Conservation (phyloP, 2,797 vertebrate species). For the Pangasius krempfi region DNA sequence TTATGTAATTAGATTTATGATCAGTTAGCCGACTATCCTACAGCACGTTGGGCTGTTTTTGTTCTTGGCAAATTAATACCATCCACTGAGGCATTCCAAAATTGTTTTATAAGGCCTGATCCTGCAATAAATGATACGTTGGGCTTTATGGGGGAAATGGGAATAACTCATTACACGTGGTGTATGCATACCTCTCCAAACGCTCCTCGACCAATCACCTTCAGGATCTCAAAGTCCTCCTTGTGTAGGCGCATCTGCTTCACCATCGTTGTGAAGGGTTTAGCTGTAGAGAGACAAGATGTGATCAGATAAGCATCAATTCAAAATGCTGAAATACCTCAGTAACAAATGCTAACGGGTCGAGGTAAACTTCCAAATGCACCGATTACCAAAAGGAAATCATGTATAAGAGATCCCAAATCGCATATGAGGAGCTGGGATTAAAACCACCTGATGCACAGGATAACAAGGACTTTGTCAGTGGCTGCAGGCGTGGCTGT, state of each 20-base stretch:
- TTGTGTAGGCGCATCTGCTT: slow-evolving; percentile 97
- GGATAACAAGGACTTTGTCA: not conserved
- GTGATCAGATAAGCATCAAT: not conserved
- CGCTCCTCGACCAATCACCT: slow-evolving; percentile 97
- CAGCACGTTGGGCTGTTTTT: not conserved
- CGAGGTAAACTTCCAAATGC: not conserved
- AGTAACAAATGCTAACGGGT: not conserved
- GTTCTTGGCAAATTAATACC: not conserved
- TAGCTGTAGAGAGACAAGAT: slow-evolving; percentile 77
- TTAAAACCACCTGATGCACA: not conserved
- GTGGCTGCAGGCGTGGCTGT: not conserved
- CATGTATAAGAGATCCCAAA: not conserved
- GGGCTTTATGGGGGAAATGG: not conserved
- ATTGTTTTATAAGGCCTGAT: not conserved
- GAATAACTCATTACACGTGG: not conserved
- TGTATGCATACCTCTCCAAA: slow-evolving; percentile 90
- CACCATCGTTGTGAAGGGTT: slow-evolving; percentile 94
- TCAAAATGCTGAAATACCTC: not conserved
- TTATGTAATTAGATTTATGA: not conserved
- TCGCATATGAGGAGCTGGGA: not conserved
- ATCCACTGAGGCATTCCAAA: not conserved
- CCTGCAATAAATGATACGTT: not conserved
- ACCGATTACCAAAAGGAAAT: not conserved
- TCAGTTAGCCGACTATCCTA: not conserved
- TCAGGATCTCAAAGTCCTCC: slow-evolving; percentile 98